These are phyloP conservation scores for Gymnogyps californianus DNA, from an alignment of 2,113 vertebrate genomes.

Conservation along the genomic window DNA sequence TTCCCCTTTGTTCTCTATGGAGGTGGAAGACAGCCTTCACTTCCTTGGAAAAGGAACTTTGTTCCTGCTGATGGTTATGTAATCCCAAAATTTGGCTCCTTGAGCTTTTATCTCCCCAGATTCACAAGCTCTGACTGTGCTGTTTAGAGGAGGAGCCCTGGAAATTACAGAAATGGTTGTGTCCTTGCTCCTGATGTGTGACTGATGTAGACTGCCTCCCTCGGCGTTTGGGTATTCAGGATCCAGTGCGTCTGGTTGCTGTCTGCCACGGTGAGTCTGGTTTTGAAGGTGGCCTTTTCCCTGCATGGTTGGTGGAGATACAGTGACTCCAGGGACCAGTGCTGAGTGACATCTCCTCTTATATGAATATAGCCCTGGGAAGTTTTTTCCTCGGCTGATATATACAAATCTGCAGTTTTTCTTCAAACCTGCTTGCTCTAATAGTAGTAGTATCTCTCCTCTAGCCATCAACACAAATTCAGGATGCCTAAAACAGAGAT, in stretches of 20 bases:
- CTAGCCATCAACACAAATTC: not conserved
- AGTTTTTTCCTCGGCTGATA: not conserved
- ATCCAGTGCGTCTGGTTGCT: not conserved
- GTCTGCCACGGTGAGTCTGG: not conserved
- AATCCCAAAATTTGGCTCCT: not conserved
- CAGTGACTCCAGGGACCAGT: not conserved
- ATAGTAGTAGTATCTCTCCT: not conserved
- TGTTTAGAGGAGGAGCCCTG: not conserved
- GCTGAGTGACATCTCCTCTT: not conserved
- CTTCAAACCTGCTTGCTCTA: not conserved
- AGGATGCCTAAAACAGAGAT: not conserved
- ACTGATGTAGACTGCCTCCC: not conserved
- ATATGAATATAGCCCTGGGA: not conserved
- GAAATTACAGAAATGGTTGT: not conserved
- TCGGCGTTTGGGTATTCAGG: not conserved
- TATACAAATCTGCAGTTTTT: not conserved
- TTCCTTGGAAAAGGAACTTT: not conserved
- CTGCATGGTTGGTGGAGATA: not conserved
- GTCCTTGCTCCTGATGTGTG: not conserved
- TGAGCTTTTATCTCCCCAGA: not conserved
- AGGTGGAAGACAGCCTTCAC: not conserved
- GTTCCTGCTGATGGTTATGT: not conserved
- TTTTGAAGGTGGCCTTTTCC: not conserved
- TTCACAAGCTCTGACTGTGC: not conserved
- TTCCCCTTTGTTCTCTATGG: not conserved